A percentile compares a stretch with the other conserved stretches of the same genome.
These are phyloP conservation scores for Lepus americanus DNA, from an alignment of 2,113 vertebrate genomes.

Conservation along the genomic window DNA sequence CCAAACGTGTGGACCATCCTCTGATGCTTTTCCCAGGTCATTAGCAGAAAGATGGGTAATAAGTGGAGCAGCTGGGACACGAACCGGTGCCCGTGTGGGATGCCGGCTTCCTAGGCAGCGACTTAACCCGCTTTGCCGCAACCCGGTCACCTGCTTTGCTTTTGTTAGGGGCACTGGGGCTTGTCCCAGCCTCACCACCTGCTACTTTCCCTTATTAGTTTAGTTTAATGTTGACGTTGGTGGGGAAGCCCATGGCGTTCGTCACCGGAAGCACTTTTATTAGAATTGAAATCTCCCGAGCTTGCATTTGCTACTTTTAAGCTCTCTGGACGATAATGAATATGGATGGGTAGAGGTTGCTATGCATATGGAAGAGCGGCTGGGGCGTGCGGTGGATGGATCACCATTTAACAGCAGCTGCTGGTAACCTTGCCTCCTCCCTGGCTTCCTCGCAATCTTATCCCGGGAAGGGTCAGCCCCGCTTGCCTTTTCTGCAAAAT, in stretches of 20 bases:
- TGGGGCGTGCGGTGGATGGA: slow-evolving; percentile 67
- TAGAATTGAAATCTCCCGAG: slow-evolving; percentile 76
- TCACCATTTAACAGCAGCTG: slow-evolving; percentile 86
- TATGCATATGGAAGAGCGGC: slow-evolving; percentile 88
- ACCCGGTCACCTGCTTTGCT: no score
- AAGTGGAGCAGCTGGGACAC: no score
- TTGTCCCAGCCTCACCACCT: no score
- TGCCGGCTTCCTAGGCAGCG: no score
- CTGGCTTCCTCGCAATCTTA: slow-evolving; percentile 76
- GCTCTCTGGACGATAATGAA: slow-evolving; percentile 86
- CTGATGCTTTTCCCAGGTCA: no score
- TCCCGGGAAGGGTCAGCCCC: slow-evolving; percentile 78
- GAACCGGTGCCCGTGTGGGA: no score
- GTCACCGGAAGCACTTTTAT: slow-evolving; percentile 54
- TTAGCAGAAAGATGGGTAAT: no score
- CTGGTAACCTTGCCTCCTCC: slow-evolving; percentile 84
- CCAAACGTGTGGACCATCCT: no score
- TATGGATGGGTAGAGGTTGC: slow-evolving; percentile 83
- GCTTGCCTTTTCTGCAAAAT: slow-evolving; percentile 83
- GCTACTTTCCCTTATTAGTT: not conserved
- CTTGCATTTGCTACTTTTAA: slow-evolving; percentile 82
- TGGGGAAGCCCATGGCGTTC: not conserved
- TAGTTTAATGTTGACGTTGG: slow-evolving; percentile 30
- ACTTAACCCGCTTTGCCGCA: no score
- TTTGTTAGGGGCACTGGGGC: not conserved